Evolutionary conservation across 2,113 vertebrate species (phyloP).

Genomic region (Prolemur simus): DNA sequence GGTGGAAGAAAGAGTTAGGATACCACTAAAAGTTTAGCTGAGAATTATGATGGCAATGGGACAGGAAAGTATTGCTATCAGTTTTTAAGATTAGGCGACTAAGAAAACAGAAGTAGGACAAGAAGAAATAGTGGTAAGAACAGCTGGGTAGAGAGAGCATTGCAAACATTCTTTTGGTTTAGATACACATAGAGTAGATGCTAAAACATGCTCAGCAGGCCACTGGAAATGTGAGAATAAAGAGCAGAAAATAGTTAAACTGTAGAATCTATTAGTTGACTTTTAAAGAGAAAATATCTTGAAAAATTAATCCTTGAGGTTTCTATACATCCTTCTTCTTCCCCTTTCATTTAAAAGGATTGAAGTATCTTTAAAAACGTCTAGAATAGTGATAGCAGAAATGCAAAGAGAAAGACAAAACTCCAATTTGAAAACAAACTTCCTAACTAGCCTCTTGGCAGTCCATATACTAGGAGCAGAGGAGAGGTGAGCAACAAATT

Average conservation of each 20-base stretch:
- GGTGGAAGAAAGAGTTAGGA: background rate
- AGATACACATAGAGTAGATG: background rate
- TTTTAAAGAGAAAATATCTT: background rate
- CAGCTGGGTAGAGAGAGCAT: background rate
- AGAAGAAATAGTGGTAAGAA: background rate
- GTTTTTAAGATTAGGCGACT: background rate
- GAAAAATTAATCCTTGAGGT: background rate
- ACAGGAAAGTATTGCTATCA: background rate
- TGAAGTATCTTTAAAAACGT: background rate
- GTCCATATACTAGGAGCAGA: background rate
- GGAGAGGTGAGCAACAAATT: background rate
- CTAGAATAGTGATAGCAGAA: background rate
- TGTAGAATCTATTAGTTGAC: background rate
- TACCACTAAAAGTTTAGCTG: background rate
- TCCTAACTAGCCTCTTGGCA: background rate
- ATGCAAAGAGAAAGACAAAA: background rate
- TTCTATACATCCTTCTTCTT: background rate
- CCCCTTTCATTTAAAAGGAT: background rate
- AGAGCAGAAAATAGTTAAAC: background rate
- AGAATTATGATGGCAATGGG: background rate
- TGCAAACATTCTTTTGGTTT: background rate
- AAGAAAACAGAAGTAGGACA: rapidly evolving
- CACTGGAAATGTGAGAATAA: background rate
- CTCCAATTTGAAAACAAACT: background rate
- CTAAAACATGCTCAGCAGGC: background rate